phyloP scores from a whole-genome alignment of 2,888 invertebrate species.

The Cosmia pyralina region DNA sequence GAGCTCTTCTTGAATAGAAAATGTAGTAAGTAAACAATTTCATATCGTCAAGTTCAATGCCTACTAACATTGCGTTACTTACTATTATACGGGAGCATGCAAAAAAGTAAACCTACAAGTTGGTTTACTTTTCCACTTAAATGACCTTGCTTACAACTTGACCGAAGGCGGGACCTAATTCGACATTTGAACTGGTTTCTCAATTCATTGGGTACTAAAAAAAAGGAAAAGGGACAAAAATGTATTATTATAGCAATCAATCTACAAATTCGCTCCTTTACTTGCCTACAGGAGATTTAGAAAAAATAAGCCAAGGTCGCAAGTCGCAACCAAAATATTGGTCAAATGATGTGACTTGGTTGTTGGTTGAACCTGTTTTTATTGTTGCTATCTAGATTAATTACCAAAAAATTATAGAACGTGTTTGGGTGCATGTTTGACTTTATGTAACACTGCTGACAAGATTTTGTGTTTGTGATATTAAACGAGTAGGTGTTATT shows the following conservation, averaged over 20 bases:
- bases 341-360: not conserved
- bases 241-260: not conserved
- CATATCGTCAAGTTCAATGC: not conserved
- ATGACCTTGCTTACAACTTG: slow-evolving; percentile 45
- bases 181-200: slow-evolving; percentile 37
- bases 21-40: no score
- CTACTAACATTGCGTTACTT: not conserved
- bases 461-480: not conserved
- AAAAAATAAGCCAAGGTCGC: slow-evolving; percentile 10
- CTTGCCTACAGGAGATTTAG: no score
- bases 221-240: not conserved
- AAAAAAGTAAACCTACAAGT: slow-evolving; percentile 18
- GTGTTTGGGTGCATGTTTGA: slow-evolving; percentile 7
- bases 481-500: not conserved
- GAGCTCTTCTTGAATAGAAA: no score
- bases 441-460: not conserved
- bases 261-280: not conserved
- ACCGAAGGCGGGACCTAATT: slow-evolving; percentile 37
- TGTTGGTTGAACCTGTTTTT: slow-evolving; percentile 15
- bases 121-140: slow-evolving; percentile 38
- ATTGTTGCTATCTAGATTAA: not conserved
- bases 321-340: not conserved
- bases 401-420: not conserved
- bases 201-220: not conserved
- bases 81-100: not conserved